phyloP scores from a whole-genome alignment of 2,113 vertebrate species.

The Mustela nigripes region DNA sequence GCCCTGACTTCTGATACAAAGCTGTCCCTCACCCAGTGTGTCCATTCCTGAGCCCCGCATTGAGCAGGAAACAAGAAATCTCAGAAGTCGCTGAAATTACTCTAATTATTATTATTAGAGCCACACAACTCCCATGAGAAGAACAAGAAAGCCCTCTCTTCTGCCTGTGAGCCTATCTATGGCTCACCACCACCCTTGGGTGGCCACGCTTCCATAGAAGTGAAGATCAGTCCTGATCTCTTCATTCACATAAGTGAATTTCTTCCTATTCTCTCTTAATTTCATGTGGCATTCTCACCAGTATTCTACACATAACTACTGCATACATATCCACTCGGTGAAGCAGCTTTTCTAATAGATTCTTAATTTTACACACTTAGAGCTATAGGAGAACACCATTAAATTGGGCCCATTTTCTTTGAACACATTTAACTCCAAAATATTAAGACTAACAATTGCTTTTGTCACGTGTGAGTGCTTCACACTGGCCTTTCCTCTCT shows the following conservation, averaged over 20 bases:
- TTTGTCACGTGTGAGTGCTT: not conserved
- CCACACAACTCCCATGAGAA: no score
- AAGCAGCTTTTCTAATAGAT: not conserved
- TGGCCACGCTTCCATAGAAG: not conserved
- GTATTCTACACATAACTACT: no score
- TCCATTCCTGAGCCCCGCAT: not conserved
- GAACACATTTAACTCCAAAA: not conserved
- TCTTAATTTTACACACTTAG: not conserved
- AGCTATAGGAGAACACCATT: accelerated
- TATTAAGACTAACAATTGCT: not conserved
- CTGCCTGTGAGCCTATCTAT: no score
- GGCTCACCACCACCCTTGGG: accelerated
- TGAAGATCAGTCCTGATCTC: not conserved
- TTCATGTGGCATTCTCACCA: no score
- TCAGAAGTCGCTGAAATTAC: not conserved
- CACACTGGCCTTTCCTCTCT: not conserved
- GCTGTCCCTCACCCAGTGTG: accelerated
- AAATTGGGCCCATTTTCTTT: not conserved
- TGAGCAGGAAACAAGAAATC: not conserved
- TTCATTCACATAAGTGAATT: no score
- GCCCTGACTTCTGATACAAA: accelerated
- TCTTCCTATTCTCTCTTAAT: not conserved
- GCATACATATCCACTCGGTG: accelerated
- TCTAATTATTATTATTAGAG: not conserved
- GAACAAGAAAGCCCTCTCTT: no score